phyloP scores from a whole-genome alignment of 2,888 invertebrate genomes.

The Orthosia gothica region DNA sequence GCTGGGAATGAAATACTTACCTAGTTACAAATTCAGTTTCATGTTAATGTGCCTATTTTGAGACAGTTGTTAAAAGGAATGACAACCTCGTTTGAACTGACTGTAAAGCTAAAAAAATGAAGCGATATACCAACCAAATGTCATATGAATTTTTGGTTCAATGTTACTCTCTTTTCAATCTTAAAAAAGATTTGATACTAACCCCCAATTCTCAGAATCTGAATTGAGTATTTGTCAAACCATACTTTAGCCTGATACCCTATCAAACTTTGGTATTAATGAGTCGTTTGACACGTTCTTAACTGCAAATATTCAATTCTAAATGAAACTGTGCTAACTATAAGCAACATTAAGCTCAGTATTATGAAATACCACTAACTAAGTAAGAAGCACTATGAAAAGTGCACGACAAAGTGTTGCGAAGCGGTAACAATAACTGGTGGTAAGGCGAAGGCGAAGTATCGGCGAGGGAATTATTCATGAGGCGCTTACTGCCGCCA shows the following conservation, averaged over 20 bases:
- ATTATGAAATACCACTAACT: neutral
- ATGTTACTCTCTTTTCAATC: too few relatives aligned
- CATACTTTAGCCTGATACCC: too few relatives aligned
- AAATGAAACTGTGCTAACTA: neutral
- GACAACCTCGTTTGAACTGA: neutral
- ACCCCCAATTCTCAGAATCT: too few relatives aligned
- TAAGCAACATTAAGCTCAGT: neutral
- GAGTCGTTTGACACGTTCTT: too few relatives aligned
- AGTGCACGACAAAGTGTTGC: conserved; percentile 31
- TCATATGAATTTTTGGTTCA: too few relatives aligned
- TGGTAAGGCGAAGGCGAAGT: conserved; percentile 43
- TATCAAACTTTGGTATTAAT: too few relatives aligned
- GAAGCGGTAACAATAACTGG: conserved; percentile 51
- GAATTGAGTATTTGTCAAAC: too few relatives aligned
- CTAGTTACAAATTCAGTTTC: neutral
- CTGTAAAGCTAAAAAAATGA: neutral
- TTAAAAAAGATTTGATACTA: too few relatives aligned
- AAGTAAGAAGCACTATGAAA: neutral
- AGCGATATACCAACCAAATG: too few relatives aligned
- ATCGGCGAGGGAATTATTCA: conserved; percentile 66
- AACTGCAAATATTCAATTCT: too few relatives aligned
- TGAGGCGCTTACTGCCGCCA: conserved; percentile 56
- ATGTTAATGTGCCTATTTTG: neutral
- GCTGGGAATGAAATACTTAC: neutral
- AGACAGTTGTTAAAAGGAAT: neutral